phyloP scores from a whole-genome alignment of 1,140 invertebrate genomes.

The Drosophila neocordata region DNA sequence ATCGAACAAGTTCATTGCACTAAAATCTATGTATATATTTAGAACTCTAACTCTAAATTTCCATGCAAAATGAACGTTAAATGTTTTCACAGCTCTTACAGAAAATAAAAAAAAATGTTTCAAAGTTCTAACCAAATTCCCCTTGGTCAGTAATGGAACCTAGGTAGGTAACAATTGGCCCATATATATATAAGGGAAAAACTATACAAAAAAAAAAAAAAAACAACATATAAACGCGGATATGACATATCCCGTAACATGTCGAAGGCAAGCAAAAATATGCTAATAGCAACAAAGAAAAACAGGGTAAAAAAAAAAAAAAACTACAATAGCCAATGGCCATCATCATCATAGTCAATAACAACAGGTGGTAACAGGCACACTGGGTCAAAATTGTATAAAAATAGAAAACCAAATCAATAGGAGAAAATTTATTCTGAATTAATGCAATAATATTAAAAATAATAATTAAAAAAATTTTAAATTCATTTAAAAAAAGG shows the following conservation, averaged over 20 bases:
- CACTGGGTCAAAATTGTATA: slow-evolving; percentile 20
- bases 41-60: slow-evolving; percentile 7
- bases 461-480: too few species aligned
- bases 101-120: too few species aligned
- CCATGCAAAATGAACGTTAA: slow-evolving; percentile 69
- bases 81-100: too few species aligned
- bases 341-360: slow-evolving; percentile 25
- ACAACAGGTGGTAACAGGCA: slow-evolving; percentile 64
- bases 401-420: too few species aligned
- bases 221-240: slow-evolving; percentile 24
- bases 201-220: slow-evolving; percentile 25
- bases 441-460: too few species aligned
- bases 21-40: background rate
- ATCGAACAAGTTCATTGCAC: slow-evolving; percentile 9
- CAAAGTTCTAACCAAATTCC: slow-evolving; percentile 22
- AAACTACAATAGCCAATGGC: slow-evolving; percentile 17
- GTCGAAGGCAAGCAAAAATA: slow-evolving; percentile 68
- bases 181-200: slow-evolving; percentile 26
- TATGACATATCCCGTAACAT: slow-evolving; percentile 70
- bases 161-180: slow-evolving; percentile 16
- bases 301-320: slow-evolving; percentile 1
- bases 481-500: too few species aligned
- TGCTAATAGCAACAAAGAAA: slow-evolving; percentile 41
- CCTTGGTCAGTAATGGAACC: slow-evolving; percentile 55
- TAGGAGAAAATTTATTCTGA: too few species aligned